phyloP scores from a whole-genome alignment of 1,140 invertebrate species.

The Scaptomyza hsui region DNA sequence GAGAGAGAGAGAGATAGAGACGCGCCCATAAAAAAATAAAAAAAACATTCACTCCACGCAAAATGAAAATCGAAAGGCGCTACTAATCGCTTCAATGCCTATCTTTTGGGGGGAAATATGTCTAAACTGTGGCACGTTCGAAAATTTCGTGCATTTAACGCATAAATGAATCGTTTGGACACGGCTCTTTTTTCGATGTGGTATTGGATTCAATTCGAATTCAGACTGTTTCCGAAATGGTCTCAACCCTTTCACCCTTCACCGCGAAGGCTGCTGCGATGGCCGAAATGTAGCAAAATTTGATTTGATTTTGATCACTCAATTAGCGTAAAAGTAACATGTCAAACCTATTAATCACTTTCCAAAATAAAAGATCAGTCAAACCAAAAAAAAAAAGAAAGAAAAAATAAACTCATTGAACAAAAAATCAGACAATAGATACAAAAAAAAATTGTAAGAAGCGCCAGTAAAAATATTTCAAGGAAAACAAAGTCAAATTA shows the following conservation, averaged over 20 bases:
- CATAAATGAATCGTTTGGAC: conserved; percentile 68
- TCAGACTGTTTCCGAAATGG: neutral
- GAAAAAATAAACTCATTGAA: neutral
- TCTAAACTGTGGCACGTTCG: conserved; percentile 47
- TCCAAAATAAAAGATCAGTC: conserved; percentile 49
- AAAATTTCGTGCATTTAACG: conserved; percentile 71
- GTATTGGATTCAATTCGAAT: conserved; percentile 46
- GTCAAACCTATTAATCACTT: conserved; percentile 81
- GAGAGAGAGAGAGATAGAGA: conserved; percentile 23
- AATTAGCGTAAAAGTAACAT: conserved; percentile 83
- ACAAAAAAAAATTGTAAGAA: neutral
- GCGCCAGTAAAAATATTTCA: no score
- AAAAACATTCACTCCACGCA: conserved; percentile 69
- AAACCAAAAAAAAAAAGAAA: conserved; percentile 3
- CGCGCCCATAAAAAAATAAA: conserved; percentile 50
- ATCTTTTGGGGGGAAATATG: conserved; percentile 34
- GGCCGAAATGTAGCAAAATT: conserved; percentile 60
- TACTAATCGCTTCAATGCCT: conserved; percentile 77
- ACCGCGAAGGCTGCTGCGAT: conserved; percentile 62
- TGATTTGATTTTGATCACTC: conserved; percentile 80
- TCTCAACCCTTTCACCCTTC: conserved; percentile 77
- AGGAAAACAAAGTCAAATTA: no score
- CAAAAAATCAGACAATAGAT: neutral
- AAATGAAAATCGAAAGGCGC: conserved; percentile 77
- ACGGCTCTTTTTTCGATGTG: conserved; percentile 41